Evolutionary conservation across 2,888 invertebrate genomes (phyloP).

Genomic region (Eudemis profundana): DNA sequence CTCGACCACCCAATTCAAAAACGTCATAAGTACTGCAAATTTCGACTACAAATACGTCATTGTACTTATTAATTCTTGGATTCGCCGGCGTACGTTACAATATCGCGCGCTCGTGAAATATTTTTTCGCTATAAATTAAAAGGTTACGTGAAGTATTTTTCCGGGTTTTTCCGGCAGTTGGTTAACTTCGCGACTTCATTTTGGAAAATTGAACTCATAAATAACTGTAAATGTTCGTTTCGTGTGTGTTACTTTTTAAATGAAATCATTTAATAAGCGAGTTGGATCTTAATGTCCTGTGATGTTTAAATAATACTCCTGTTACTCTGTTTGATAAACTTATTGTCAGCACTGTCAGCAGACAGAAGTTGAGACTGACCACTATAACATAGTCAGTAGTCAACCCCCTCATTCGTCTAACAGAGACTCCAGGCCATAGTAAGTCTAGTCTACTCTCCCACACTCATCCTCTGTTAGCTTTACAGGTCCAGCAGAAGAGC

Average conservation of each 20-base stretch:
- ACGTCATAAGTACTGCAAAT: not conserved
- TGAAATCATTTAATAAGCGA: too few species aligned
- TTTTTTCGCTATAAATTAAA: slow-evolving; percentile 81
- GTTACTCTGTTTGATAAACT: not conserved
- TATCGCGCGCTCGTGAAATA: slow-evolving; percentile 58
- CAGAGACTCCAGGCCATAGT: too few species aligned
- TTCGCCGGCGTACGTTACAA: slow-evolving; percentile 44
- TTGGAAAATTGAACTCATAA: slow-evolving; percentile 82
- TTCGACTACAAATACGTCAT: not conserved
- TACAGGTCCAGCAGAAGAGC: too few species aligned
- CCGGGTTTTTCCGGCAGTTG: slow-evolving; percentile 65
- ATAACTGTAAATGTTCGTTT: slow-evolving; percentile 60
- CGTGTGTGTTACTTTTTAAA: slow-evolving; percentile 1
- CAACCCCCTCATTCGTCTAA: too few species aligned
- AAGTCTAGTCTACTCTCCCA: too few species aligned
- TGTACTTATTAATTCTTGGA: not conserved
- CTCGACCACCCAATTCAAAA: not conserved
- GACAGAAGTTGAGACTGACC: too few species aligned
- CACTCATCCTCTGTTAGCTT: too few species aligned
- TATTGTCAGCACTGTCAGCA: too few species aligned
- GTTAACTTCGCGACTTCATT: slow-evolving; percentile 73
- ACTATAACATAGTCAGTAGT: too few species aligned
- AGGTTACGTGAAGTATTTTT: slow-evolving; percentile 74
- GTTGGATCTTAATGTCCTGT: too few species aligned
- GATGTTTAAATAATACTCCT: too few species aligned